A percentile compares a stretch with the other conserved stretches of the same genome.
These are phyloP conservation scores for Puntigrus tetrazona DNA, from an alignment of 2,113 vertebrate genomes.

Conservation along the genomic window DNA sequence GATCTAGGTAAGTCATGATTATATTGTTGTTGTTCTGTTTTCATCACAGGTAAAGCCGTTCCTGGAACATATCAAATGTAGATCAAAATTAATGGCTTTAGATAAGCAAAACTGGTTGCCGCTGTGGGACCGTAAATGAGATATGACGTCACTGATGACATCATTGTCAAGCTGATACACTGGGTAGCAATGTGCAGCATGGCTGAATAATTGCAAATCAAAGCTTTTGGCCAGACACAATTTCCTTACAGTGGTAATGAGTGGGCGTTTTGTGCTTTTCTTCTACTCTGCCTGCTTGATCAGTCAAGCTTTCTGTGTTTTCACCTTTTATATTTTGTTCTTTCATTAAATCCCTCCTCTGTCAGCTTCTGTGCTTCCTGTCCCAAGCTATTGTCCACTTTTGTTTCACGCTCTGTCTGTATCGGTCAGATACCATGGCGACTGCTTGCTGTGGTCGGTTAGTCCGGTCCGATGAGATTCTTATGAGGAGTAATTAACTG, in stretches of 20 bases:
- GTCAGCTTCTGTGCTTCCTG: neutral
- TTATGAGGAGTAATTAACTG: constrained; percentile 54
- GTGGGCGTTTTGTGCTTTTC: neutral
- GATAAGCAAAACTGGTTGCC: too few relatives aligned
- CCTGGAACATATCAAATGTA: neutral
- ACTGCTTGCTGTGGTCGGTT: neutral
- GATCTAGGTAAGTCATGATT: constrained; percentile 84
- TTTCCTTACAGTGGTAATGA: neutral
- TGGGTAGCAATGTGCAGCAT: neutral
- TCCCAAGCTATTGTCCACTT: constrained; percentile 13
- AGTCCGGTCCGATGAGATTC: constrained; percentile 4
- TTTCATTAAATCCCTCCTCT: neutral
- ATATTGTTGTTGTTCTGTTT: constrained; percentile 3
- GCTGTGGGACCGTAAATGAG: neutral
- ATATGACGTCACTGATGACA: constrained; percentile 9
- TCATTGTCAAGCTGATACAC: neutral
- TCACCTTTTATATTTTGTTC: neutral
- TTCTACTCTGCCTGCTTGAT: neutral
- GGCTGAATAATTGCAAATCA: neutral
- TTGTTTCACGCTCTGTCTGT: constrained; percentile 11
- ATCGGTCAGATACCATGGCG: constrained; percentile 5
- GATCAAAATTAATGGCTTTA: too few relatives aligned
- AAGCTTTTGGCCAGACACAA: too few relatives aligned
- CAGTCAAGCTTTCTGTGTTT: neutral
- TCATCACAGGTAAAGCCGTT: neutral